Evolutionary conservation across 2,797 vertebrate genomes (phyloP).

Genomic region (Rhincodon typus): DNA sequence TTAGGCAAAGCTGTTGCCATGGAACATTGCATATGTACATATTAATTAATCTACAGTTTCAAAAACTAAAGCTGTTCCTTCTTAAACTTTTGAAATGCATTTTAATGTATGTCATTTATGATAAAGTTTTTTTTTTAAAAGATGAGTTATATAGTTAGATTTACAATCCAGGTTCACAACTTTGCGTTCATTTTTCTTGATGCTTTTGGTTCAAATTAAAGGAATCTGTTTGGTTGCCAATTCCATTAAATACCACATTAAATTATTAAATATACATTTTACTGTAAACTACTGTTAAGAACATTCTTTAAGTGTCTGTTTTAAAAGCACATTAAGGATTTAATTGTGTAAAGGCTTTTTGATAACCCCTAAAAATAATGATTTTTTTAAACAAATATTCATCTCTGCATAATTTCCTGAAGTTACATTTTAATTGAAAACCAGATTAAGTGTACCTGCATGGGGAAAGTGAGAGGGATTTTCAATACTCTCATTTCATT

Average conservation of each 20-base stretch:
- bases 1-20: background rate
- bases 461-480: conserved; percentile 20
- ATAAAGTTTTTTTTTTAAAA: background rate
- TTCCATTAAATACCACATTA: background rate
- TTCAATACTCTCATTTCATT: conserved; percentile 1
- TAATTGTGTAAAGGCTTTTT: background rate
- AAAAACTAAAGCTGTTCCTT: background rate
- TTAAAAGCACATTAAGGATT: background rate
- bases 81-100: background rate
- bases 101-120: background rate
- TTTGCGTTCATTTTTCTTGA: background rate
- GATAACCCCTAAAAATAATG: background rate
- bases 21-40: background rate
- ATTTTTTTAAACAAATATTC: conserved; percentile 20
- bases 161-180: background rate
- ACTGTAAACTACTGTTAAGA: conserved; percentile 14
- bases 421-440: background rate
- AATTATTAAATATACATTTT: conserved; percentile 25
- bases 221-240: background rate
- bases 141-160: background rate
- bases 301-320: conserved; percentile 5
- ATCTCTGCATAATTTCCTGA: conserved; percentile 30
- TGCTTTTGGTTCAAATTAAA: background rate
- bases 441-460: conserved; percentile 10
- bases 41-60: background rate